Conservation (phyloP, 2,888 invertebrate species). For the Acleris sparsana region DNA sequence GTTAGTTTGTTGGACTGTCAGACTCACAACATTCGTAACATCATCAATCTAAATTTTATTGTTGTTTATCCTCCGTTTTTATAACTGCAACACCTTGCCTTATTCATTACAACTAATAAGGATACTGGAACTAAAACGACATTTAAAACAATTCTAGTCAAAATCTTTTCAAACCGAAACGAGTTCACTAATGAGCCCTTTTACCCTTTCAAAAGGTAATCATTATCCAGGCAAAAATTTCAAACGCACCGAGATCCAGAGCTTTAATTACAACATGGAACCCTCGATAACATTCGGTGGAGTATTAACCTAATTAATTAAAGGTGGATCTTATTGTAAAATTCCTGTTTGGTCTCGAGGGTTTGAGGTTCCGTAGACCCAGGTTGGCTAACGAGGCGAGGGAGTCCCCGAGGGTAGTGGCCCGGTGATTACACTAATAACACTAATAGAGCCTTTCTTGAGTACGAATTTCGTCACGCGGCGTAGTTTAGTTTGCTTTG, state of each 20-base stretch:
- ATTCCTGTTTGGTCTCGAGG: constrained; percentile 49
- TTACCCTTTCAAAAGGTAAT: constrained; percentile 2
- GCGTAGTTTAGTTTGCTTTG: constrained; percentile 8
- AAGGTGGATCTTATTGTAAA: constrained; percentile 34
- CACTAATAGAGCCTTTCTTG: constrained; percentile 53
- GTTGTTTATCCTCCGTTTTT: no score
- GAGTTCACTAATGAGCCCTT: constrained; percentile 5
- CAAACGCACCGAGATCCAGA: constrained; percentile 10
- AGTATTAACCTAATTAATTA: constrained; percentile 37
- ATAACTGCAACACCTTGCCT: no score
- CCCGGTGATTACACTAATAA: constrained; percentile 67
- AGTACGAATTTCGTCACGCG: constrained; percentile 17
- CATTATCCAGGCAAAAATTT: constrained; percentile 1
- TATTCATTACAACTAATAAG: no score
- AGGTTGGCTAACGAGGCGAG: constrained; percentile 56
- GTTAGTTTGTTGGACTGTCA: no score
- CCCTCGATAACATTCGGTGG: constrained; percentile 33
- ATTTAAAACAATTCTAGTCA: background rate
- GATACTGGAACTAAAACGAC: no score
- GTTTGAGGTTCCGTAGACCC: constrained; percentile 42
- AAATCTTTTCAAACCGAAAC: background rate
- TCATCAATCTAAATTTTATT: no score
- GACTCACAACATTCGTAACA: no score
- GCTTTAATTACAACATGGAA: constrained; percentile 26
- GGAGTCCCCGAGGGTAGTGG: constrained; percentile 50